Percentiles rank a stretch among this genome's conserved stretches.
These are phyloP conservation scores for Mimas tiliae DNA, from an alignment of 2,888 invertebrate species.

Conservation along the genomic window DNA sequence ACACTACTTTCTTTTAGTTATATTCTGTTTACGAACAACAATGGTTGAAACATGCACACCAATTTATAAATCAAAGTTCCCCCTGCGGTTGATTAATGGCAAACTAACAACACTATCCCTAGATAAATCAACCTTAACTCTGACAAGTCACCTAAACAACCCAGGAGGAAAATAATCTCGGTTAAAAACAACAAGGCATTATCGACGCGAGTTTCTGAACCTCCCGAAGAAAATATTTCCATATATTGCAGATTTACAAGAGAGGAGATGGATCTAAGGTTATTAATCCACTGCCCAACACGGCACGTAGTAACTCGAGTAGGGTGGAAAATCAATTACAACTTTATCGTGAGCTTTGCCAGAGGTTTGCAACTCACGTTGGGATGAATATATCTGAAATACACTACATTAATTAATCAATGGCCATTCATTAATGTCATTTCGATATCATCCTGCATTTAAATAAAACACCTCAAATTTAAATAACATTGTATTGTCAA, in stretches of 20 bases:
- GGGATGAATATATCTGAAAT: neutral
- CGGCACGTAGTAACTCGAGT: constrained; percentile 3
- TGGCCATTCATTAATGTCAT: too few species aligned
- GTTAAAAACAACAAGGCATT: constrained; percentile 41
- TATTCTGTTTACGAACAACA: too few species aligned
- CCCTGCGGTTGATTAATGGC: constrained; percentile 2
- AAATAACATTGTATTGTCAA: too few species aligned
- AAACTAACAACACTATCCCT: constrained; percentile 32
- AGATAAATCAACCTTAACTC: constrained; percentile 48
- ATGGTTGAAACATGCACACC: neutral
- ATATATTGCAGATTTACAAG: constrained; percentile 36
- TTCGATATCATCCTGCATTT: neutral
- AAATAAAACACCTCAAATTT: neutral
- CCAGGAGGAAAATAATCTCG: constrained; percentile 33
- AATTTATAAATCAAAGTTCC: constrained; percentile 1
- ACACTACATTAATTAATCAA: neutral
- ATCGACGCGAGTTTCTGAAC: constrained; percentile 23
- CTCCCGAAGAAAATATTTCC: constrained; percentile 38
- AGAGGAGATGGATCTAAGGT: constrained; percentile 35
- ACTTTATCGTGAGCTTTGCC: constrained; percentile 4
- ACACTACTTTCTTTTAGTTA: too few species aligned
- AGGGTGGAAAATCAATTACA: constrained; percentile 16
- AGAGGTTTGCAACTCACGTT: neutral
- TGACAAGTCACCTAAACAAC: constrained; percentile 14
- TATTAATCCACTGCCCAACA: constrained; percentile 34